Evolutionary conservation across 2,113 vertebrate species (phyloP), one percentile per base, ranked within the genome.

Genomic region (Grantiella picta): DNA sequence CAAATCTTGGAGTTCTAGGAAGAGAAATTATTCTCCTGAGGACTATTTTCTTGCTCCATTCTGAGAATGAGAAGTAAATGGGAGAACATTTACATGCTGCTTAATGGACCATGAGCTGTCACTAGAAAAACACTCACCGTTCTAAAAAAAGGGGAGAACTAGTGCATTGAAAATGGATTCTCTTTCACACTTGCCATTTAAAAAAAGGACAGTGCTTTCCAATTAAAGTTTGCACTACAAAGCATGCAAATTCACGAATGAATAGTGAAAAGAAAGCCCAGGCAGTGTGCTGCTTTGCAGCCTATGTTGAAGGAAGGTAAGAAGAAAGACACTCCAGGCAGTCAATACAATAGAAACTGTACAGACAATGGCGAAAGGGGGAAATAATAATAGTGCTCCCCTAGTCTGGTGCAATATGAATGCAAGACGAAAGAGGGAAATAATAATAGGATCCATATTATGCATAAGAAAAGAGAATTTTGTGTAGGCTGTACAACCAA

Each of bases 371-470:
- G 85, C 47, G 82, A 83, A 85, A 93, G 24, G 59, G 40, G 63
- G 80, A 95, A 91, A 91, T 80, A 94, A 80, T 76, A 73, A 49
- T 22, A 81, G 45, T 50, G 35, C 35, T 91, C 35, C 52, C 28
- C 78, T 64, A 64, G 76, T 65, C 76, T 68, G 35, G 27, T 79
- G 54, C 89, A 95, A 95, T 94, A 92, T 76, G 88, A 94, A 72
- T 89, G 85, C 83, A 91, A 68, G 56, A 90, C 49, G 36, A 96
- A 96, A 82, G 65, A 36, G 64, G 69, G 36, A 94, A 90, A 91
- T 87, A 89, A 89, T 96, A 96, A 80, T 52, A 75, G 69, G 44
- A 93, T 84, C 70, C 68, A 89, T 81, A 79, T 89, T 94, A 84
- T 54, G 54, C 44, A 95, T 77, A 79, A 52, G 60, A 94, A 94